Conservation (phyloP, 2,888 invertebrate species). For the Dryobota labecula region DNA sequence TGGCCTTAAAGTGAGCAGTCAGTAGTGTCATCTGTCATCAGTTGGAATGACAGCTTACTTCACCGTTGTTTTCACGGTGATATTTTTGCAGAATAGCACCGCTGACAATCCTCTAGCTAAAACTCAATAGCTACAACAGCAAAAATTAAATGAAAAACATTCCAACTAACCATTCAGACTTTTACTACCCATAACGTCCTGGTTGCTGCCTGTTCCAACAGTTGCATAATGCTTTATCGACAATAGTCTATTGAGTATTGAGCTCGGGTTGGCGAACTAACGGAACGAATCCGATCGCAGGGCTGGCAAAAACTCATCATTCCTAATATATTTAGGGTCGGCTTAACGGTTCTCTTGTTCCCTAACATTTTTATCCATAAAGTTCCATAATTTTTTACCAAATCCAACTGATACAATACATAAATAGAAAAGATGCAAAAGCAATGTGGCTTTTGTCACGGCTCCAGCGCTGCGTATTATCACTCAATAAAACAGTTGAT, state of each 20-base stretch:
- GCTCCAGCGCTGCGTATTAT: no score
- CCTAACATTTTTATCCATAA: no score
- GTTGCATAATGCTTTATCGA: conserved; percentile 60
- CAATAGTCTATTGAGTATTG: conserved; percentile 53
- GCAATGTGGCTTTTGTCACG: no score
- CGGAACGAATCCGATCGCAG: conserved; percentile 45
- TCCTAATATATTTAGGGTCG: background rate
- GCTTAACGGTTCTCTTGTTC: no score
- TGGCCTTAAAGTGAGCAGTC: no score
- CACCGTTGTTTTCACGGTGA: background rate
- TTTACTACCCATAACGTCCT: conserved; percentile 19
- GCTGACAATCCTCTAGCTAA: background rate
- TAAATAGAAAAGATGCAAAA: no score
- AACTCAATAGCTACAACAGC: no score
- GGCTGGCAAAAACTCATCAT: conserved; percentile 28
- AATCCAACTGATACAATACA: no score
- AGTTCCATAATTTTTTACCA: no score
- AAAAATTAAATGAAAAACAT: conserved; percentile 1
- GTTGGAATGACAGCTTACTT: background rate
- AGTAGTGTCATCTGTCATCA: background rate
- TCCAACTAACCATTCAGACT: background rate
- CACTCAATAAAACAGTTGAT: no score
- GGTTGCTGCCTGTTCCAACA: conserved; percentile 23
- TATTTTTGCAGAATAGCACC: background rate
- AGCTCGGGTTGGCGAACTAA: conserved; percentile 47